Evolutionary conservation across 1,140 invertebrate genomes (phyloP), one percentile per base, ranked within the genome.

Genomic region (Hycleus cichorii): DNA sequence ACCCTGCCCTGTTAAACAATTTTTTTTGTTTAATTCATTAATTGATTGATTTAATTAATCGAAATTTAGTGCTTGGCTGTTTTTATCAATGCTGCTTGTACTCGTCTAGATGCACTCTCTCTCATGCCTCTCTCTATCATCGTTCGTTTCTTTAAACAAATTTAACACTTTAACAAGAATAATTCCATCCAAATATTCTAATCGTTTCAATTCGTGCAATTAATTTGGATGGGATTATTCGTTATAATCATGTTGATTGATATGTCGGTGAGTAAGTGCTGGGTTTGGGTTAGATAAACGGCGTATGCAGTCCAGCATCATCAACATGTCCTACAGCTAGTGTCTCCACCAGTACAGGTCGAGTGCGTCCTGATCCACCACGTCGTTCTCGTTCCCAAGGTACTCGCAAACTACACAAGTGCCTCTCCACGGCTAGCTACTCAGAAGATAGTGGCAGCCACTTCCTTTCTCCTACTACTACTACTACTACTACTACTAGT

Each of bases 381-480:
- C 71, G 86, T 72, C 83, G 86, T 70, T 88, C 86, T 73, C 86
- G 88, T 76, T 88, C 85, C 77, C 89, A 91, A 89, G 89, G 89
- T 89, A 91, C 89, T 82, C 84, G 87, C 81, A 88, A 86, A 81
- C 84, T 90, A 76, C 86, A 88, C 81, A 89, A 89, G 83, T 89
- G 87, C 81, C 83, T 89, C 76, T 88, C 86, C 76, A 86, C 87
- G 69, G 85, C 86, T 74, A 87, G 83, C 75, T 83, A 84, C 77
- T 83, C 82, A 70, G 84, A 85, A 73, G 82, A 84, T 76, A 74
- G 74, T 69, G 65, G 66, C 71, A 64, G 64, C 67, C 61, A 64
- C 70, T 71, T 56, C 47, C 53, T 45, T 61, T 57, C 50, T 58
- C 59, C 60, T 57, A 54, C 53, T 57, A 32, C 32, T 32, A 32